Conservation (phyloP, 2,888 invertebrate species). For the Diploptera punctata region DNA sequence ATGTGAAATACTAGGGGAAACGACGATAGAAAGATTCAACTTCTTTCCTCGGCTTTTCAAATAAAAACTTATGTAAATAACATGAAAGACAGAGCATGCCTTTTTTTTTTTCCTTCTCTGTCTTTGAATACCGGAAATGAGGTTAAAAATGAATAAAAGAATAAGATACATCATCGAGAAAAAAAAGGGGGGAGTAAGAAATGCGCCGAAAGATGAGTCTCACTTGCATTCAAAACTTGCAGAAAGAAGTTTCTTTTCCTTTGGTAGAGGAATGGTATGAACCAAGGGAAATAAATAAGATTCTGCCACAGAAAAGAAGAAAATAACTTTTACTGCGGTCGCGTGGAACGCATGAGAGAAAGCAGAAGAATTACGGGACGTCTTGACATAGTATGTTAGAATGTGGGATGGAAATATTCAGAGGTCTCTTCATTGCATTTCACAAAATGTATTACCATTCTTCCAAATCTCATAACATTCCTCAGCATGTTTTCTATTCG, state of each 20-base stretch:
- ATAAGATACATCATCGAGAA: background rate
- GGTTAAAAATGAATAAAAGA: conserved; percentile 19
- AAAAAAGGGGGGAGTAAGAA: too few relatives aligned
- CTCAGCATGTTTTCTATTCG: background rate
- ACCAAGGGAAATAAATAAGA: background rate
- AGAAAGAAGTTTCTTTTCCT: background rate
- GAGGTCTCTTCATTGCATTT: background rate
- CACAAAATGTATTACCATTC: background rate
- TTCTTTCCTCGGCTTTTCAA: too few relatives aligned
- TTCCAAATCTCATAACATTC: background rate
- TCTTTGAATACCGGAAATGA: conserved; percentile 4
- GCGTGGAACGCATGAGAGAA: background rate
- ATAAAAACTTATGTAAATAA: conserved; percentile 14
- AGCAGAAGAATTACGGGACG: background rate
- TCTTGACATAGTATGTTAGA: background rate
- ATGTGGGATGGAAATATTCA: background rate
- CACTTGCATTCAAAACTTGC: background rate
- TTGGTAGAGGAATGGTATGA: background rate
- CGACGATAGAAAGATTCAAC: too few relatives aligned
- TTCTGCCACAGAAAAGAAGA: background rate
- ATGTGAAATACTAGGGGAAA: too few relatives aligned
- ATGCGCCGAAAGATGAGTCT: background rate
- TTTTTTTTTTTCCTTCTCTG: background rate
- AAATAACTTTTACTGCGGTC: background rate
- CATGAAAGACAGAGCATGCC: background rate